Evolutionary conservation across 1,140 invertebrate species (phyloP), one percentile per base, ranked within the genome.

Genomic region (Diorhabda elongata): DNA sequence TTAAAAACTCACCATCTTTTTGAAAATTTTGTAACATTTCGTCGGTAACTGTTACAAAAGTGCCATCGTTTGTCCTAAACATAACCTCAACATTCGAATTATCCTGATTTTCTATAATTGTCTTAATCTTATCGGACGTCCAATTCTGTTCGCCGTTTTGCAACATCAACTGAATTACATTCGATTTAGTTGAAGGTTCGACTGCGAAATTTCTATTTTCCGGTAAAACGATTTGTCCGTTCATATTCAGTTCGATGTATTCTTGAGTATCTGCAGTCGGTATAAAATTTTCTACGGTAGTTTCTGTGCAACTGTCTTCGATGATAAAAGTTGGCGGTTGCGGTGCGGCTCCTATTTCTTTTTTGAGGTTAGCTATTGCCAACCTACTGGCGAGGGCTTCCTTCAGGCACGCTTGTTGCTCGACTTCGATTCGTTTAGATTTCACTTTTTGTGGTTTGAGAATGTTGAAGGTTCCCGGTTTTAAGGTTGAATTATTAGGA

Each of bases 271-370:
- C 74, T 4, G 64, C 26, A 61, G 76, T 71, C 5, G 78, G 76
- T 8, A 79, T 78, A 57, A 79, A 79, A 70, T 78, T 79, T 68
- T 78, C 77, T 2, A 79, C 76, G 5, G 78, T 79, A 0, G 78
- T 77, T 75, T 79, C 77, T 11, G 76, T 76, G 63, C 71, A 76
- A 7, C 72, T 73, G 42, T 79, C 78, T 67, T 79, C 78, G 26
- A 80, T 78, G 6, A 76, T 73, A 66, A 78, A 80, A 47, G 68
- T 75, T 68, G 70, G 77, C 44, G 71, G 67, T 68, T 78, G 76
- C 2, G 76, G 68, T 11, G 77, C 71, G 8, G 65, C 71, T 3
- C 74, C 74, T 47, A 80, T 76, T 67, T 76, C 76, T 72, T 78
- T 78, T 59, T 77, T 75, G 45, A 80, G 67, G 64, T 74, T 75